Evolutionary conservation across 1,140 invertebrate genomes (phyloP).

Genomic region (Ceratina japonica): DNA sequence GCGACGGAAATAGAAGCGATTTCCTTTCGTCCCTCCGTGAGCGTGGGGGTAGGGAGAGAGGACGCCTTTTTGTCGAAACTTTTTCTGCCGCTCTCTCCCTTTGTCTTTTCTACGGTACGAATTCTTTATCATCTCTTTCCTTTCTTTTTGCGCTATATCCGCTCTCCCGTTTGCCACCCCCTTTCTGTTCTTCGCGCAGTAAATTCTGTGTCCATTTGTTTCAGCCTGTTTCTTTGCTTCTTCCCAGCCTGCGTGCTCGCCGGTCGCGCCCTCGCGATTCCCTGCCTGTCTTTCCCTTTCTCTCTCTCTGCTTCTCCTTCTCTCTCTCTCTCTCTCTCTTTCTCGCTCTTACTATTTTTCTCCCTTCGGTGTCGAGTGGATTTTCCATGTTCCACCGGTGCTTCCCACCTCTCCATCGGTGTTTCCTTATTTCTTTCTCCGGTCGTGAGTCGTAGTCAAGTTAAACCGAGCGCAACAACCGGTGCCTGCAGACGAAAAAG

Average conservation of each 20-base stretch:
- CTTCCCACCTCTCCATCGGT: slow-evolving; percentile 23
- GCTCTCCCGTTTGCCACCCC: background rate
- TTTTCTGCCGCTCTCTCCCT: background rate
- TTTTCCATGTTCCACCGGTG: slow-evolving; percentile 36
- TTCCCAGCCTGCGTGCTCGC: background rate
- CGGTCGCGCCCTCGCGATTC: background rate
- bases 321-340: background rate
- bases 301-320: no score
- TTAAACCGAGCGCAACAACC: slow-evolving; percentile 67
- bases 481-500: slow-evolving; percentile 61
- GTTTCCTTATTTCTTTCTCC: slow-evolving; percentile 53
- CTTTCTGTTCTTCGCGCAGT: background rate
- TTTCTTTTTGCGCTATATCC: background rate
- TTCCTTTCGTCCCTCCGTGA: background rate
- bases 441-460: slow-evolving; percentile 49
- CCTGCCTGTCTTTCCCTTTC: background rate
- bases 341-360: background rate
- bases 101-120: slow-evolving; percentile 4
- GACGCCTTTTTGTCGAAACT: background rate
- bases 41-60: no score
- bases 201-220: slow-evolving; percentile 52
- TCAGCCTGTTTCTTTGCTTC: slow-evolving; percentile 41
- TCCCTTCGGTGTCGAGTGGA: slow-evolving; percentile 29
- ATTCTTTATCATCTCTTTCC: background rate
- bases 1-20: slow-evolving; percentile 9